Evolutionary conservation across 2,797 vertebrate species (phyloP).

Genomic region (Chanos chanos): DNA sequence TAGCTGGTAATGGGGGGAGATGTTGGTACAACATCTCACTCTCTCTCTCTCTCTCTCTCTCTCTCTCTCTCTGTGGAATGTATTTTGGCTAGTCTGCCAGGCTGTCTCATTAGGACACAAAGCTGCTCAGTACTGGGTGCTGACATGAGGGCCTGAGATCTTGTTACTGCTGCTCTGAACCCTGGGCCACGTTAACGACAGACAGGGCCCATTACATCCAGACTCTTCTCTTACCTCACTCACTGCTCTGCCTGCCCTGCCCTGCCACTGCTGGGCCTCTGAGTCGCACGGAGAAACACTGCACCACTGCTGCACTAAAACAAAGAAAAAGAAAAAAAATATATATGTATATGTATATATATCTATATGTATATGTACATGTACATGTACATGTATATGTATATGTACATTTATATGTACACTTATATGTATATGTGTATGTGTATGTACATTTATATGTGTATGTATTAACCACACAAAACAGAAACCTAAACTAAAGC

Average conservation of each 20-base stretch:
- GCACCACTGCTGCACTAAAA: too few relatives aligned
- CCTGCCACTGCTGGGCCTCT: background rate
- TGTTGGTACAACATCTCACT: background rate
- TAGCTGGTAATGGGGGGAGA: background rate
- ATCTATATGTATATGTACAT: too few relatives aligned
- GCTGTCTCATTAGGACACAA: slow-evolving; percentile 71
- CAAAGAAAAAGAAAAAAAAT: too few relatives aligned
- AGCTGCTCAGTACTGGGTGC: slow-evolving; percentile 65
- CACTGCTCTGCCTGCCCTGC: background rate
- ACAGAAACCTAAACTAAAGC: too few relatives aligned
- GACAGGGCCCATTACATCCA: background rate
- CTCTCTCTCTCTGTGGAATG: slow-evolving; percentile 38
- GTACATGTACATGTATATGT: background rate
- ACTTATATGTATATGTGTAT: background rate
- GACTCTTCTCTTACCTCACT: background rate
- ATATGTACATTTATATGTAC: too few relatives aligned
- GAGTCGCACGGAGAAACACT: too few relatives aligned
- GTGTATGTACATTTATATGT: background rate
- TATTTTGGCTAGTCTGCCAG: slow-evolving; percentile 35
- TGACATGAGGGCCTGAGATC: slow-evolving; percentile 64
- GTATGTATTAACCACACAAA: too few relatives aligned
- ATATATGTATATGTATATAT: too few relatives aligned
- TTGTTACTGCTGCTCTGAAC: slow-evolving; percentile 56
- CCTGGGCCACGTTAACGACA: slow-evolving; percentile 6
- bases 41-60: background rate